Evolutionary conservation across 2,113 vertebrate species (phyloP).

Genomic region (Gallinago paraguaiae): DNA sequence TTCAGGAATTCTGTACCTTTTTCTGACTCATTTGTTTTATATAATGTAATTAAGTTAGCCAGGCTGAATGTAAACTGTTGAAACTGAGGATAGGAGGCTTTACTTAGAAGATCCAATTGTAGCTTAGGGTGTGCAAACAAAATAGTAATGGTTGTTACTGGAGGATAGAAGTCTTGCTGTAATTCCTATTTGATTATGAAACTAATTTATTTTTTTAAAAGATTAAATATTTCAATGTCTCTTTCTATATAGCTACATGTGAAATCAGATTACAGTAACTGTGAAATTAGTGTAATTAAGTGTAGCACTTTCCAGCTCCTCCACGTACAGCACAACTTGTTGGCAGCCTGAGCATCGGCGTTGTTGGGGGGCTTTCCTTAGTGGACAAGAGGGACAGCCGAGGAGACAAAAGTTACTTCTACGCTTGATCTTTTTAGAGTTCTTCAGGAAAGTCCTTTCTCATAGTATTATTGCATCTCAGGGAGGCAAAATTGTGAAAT

Average conservation of each 20-base stretch:
- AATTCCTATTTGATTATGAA: neutral
- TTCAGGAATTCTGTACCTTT: neutral
- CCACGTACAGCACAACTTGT: neutral
- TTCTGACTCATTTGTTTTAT: neutral
- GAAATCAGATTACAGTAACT: neutral
- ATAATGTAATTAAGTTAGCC: neutral
- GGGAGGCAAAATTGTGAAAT: neutral
- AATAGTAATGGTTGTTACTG: neutral
- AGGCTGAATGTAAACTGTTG: neutral
- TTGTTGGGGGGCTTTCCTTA: neutral
- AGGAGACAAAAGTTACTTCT: neutral
- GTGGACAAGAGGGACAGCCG: neutral
- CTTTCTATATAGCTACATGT: neutral
- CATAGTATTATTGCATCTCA: neutral
- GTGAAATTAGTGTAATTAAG: neutral
- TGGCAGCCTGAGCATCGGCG: neutral
- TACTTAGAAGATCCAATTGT: neutral
- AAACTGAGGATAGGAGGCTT: neutral
- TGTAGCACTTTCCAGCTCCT: neutral
- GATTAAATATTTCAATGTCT: neutral
- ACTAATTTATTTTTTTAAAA: neutral
- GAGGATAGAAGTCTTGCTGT: neutral
- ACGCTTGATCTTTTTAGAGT: neutral
- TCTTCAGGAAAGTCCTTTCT: neutral
- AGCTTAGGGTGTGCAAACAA: neutral